A percentile compares a stretch with the other conserved stretches of the same genome.
Evolutionary conservation across 1,140 invertebrate genomes (phyloP).

Genomic region (Palaemon carinicauda): DNA sequence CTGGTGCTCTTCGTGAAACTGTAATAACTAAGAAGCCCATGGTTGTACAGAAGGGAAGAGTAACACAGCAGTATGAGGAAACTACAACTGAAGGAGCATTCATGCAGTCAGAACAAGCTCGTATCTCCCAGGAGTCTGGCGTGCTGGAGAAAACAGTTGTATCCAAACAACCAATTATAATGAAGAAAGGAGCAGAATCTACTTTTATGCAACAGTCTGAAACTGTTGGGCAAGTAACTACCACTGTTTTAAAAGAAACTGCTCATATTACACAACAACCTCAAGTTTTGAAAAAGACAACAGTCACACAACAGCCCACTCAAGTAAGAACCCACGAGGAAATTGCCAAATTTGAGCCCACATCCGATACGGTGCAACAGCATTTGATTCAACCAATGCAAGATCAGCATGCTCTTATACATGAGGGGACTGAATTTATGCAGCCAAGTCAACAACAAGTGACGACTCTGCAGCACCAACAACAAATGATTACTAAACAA

Average conservation of each 20-base stretch:
- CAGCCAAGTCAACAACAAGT: slow-evolving; percentile 33
- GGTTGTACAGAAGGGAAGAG: too few relatives aligned
- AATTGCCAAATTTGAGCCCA: too few relatives aligned
- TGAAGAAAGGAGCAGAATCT: not conserved
- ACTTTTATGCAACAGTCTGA: not conserved
- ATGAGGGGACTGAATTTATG: slow-evolving; percentile 17
- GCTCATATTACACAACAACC: slow-evolving; percentile 30
- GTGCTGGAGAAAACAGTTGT: too few relatives aligned
- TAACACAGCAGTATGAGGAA: too few relatives aligned
- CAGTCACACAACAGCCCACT: slow-evolving; percentile 19
- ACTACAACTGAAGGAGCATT: too few relatives aligned
- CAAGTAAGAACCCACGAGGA: too few relatives aligned
- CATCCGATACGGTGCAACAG: too few relatives aligned
- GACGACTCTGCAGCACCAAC: slow-evolving; percentile 34
- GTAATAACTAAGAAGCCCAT: too few relatives aligned
- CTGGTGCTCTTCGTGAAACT: too few relatives aligned
- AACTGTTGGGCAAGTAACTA: not conserved
- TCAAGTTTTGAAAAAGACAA: slow-evolving; percentile 12
- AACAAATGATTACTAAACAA: not conserved
- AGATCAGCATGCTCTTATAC: slow-evolving; percentile 7
- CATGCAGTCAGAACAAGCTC: too few relatives aligned
- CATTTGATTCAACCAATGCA: not conserved
- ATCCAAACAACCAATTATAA: not conserved
- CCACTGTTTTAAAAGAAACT: not conserved
- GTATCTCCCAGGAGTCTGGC: too few relatives aligned